Base-by-base conservation (phyloP, 2,113 vertebrate species). In the Actenoides hombroni region DNA sequence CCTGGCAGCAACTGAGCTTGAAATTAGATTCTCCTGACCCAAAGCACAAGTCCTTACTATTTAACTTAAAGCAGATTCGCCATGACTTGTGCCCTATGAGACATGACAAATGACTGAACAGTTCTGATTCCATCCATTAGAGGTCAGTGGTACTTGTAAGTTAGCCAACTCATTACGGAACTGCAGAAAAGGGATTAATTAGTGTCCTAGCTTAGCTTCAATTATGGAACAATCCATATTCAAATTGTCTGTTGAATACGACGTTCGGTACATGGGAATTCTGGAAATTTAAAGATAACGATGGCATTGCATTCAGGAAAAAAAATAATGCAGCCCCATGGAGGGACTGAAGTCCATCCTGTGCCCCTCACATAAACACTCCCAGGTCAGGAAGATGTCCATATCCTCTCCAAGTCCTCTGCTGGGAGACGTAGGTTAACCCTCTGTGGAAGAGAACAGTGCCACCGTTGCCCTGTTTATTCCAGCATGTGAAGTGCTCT, bases 101-200 rank as follows among this genome's bases (percentile, higher is more conserved):
- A 95, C 88, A 96, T 92, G 96, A 96, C 88, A 93, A 96, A 92
- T 93, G 95, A 93, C 80, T 63, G 60, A 90, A 93, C 73, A 92
- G 77, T 93, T 95, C 95, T 95, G 91, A 94, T 92, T 69, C 81
- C 77, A 95, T 87, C 95, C 96, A 37, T 97, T 93, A 94, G 96
- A 96, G 96, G 95, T 97, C 96, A 96, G 88, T 95, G 92, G 95
- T 92, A 94, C 83, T 96, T 97, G 90, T 95, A 95, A 93, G 39
- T 44, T 69, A 88, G 95, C 95, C 96, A 97, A 96, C 90, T 96
- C 90, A 96, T 97, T 94, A 97, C 83, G 86, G 83, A 75, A 26
- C 76, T 15, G 35, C 81, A 84, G 90, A 73, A 92, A 88, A 82
- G 53, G 95, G 92, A 96, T 95, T 95, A 96, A 95, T 97, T 96